phyloP scores from a whole-genome alignment of 2,113 vertebrate genomes.

The Hipposideros armiger region DNA sequence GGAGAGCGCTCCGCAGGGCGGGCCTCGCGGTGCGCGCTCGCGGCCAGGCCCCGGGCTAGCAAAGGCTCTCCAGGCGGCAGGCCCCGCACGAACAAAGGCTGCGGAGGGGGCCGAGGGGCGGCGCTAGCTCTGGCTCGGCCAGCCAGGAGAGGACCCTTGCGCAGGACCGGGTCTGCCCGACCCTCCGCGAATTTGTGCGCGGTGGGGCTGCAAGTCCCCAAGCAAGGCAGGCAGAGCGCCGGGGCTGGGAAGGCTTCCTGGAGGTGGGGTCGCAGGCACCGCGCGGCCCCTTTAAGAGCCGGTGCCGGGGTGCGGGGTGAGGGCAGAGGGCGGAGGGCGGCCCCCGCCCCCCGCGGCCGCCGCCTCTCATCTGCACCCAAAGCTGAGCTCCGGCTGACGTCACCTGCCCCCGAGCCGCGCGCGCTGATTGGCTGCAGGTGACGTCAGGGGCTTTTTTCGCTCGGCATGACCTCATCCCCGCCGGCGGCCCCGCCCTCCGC shows the following conservation, averaged over 20 bases:
- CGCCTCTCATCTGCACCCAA: conserved; percentile 55
- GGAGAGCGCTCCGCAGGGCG: not conserved
- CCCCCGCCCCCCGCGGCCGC: conserved; percentile 49
- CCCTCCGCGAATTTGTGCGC: too few species aligned
- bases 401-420: conserved; percentile 87
- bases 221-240: not conserved
- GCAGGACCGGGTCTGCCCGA: rapidly evolving
- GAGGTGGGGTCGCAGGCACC: not conserved
- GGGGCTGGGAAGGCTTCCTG: conserved; percentile 44
- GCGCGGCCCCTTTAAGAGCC: conserved; percentile 75
- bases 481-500: conserved; percentile 71
- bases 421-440: conserved; percentile 94
- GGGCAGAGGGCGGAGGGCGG: conserved; percentile 56
- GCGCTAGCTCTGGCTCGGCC: not conserved
- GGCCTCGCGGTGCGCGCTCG: not conserved
- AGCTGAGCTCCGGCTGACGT: conserved; percentile 88
- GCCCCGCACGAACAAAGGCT: conserved; percentile 42
- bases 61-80: too few species aligned
- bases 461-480: conserved; percentile 94
- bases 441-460: conserved; percentile 91
- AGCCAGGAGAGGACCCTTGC: not conserved
- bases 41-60: not conserved
- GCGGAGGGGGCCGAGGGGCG: not conserved
- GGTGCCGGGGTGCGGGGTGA: not conserved
- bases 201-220: too few species aligned